Base-by-base conservation (phyloP, 1,140 invertebrate genomes). In the Pygmarrhopalites habei region DNA sequence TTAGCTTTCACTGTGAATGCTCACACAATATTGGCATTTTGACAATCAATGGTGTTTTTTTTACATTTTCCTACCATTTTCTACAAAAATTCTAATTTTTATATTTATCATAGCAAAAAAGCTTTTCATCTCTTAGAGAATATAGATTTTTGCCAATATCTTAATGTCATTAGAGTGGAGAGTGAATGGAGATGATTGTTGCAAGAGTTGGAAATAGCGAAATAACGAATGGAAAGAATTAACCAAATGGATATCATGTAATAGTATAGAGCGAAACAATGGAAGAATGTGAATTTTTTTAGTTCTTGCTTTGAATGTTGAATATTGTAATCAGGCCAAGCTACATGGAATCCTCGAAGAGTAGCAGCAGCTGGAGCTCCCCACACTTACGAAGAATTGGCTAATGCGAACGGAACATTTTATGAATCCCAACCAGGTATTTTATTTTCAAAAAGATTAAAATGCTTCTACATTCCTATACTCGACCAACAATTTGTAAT, bases 351-450 rank as follows among this genome's bases (percentile, higher is more conserved):
- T 60, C 60, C 60, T 46, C 46, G 64, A 44, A 62, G 66, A 56
- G 58, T 59, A 25, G 59, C 62, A 26, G 46, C 62, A 32, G 64
- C 63, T 43, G 66, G 66, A 29, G 64, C 49, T 25, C 66, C 66
- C 19, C 66, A 68, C 51, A 65, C 66, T 17, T 71, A 71, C 49
- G 69, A 68, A 64, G 69, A 71, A 41, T 57, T 71, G 47, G 66
- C 41, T 19, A 52, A 52, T 53, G 64, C 58, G n/a, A 32, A 56
- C 49, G 63, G 67, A 41, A 62, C 29, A 30, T 65, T 62, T 53
- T 65, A 68, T 53, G 64, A 62, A 46, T 29, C n/a, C 43, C 58
- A 71, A 52, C 69, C 69, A n/a, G 66, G 66, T 46, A 58, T 71
- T 12, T n/a, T n/a, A n/a, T n/a, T n/a, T 14, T 14, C 10, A 19